Evolutionary conservation across 2,797 vertebrate genomes (phyloP).

Genomic region (Channallabes apus): DNA sequence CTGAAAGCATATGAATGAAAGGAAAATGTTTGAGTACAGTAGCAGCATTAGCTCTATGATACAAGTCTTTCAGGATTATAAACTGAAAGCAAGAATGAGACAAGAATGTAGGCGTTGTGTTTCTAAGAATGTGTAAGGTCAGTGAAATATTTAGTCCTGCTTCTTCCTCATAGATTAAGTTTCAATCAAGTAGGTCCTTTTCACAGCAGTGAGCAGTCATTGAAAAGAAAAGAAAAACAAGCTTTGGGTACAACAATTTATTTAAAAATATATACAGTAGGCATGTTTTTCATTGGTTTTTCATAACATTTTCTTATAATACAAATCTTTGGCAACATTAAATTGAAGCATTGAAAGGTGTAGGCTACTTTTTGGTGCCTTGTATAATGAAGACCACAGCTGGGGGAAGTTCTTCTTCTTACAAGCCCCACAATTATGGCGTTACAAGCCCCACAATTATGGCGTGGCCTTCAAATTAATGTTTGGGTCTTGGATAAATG

Average conservation of each 20-base stretch:
- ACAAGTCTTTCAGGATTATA: neutral
- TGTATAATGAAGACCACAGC: too few species aligned
- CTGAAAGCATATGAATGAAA: neutral
- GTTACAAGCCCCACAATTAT: too few species aligned
- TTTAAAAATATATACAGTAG: neutral
- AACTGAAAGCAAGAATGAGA: neutral
- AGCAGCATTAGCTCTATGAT: neutral
- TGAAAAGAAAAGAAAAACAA: neutral
- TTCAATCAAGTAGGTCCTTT: neutral
- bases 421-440: too few species aligned
- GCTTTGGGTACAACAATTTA: neutral
- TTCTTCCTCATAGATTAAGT: neutral
- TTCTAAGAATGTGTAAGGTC: too few species aligned
- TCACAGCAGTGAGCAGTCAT: neutral
- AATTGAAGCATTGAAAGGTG: too few species aligned
- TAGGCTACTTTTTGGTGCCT: too few species aligned
- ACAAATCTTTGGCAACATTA: neutral
- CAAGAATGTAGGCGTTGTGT: neutral
- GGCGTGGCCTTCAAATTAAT: too few species aligned
- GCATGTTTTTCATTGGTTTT: neutral
- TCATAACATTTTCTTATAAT: neutral
- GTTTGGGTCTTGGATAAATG: too few species aligned
- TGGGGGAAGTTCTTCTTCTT: too few species aligned
- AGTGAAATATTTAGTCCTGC: neutral
- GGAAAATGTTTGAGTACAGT: neutral